These are phyloP conservation scores for Diglossa cyanea DNA, from an alignment of 2,797 vertebrate genomes.

Conservation along the genomic window DNA sequence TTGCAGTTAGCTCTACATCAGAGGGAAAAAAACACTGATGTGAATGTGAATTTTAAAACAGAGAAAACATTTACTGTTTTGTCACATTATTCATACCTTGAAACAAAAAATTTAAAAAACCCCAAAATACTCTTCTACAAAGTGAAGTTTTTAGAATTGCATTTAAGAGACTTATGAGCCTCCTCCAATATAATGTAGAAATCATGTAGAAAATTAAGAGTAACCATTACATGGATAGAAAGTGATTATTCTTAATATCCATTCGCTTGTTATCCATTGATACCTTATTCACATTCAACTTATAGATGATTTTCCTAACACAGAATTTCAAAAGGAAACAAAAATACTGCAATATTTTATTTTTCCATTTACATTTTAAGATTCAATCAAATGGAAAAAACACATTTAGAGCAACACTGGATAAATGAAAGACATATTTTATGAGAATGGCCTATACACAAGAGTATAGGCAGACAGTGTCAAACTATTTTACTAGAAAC, in stretches of 20 bases:
- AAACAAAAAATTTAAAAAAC: neutral
- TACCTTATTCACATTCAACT: neutral
- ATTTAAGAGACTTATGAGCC: neutral
- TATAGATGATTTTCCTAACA: neutral
- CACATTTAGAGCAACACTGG: neutral
- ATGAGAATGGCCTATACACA: neutral
- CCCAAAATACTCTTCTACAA: neutral
- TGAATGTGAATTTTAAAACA: neutral
- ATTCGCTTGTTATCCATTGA: neutral
- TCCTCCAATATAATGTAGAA: neutral
- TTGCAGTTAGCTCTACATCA: neutral
- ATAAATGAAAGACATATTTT: neutral
- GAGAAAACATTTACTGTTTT: neutral
- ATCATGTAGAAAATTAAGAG: neutral
- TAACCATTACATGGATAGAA: neutral
- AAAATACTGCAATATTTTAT: neutral
- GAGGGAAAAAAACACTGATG: neutral
- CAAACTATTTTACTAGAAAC: neutral
- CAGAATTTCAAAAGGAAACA: neutral
- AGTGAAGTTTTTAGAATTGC: neutral
- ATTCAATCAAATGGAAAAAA: neutral
- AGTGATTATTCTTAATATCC: neutral
- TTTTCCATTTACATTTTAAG: slow-evolving; percentile 3
- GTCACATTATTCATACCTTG: neutral
- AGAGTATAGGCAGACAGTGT: neutral